Evolutionary conservation across 2,888 invertebrate genomes (phyloP).

Genomic region (Seira ritae): DNA sequence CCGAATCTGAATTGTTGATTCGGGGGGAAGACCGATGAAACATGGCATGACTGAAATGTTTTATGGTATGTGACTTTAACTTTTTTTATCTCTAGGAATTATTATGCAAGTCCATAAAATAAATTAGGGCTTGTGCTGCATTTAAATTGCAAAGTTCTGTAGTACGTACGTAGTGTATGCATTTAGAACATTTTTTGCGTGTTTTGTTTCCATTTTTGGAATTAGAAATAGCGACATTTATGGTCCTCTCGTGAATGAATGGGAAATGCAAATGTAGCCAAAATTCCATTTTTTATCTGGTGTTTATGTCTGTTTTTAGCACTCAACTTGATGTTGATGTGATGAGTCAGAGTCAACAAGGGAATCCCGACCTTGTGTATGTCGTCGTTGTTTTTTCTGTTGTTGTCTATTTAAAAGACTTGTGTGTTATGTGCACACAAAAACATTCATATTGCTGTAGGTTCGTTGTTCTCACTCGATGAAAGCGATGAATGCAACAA

Average conservation of each 20-base stretch:
- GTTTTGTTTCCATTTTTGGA: conserved; percentile 14
- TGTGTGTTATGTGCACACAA: conserved; percentile 8
- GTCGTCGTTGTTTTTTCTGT: conserved; percentile 21
- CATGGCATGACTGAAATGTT: background rate
- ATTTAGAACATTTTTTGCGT: too few species aligned
- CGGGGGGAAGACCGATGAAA: conserved; percentile 11
- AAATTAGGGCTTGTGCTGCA: background rate
- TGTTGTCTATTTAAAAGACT: too few species aligned
- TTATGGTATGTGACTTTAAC: background rate
- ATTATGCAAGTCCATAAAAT: background rate
- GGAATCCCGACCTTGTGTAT: conserved; percentile 39
- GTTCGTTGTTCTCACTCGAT: conserved; percentile 38
- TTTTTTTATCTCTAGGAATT: conserved; percentile 4
- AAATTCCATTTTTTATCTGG: conserved; percentile 15
- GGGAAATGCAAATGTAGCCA: conserved; percentile 11
- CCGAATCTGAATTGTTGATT: background rate
- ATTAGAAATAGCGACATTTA: conserved; percentile 4
- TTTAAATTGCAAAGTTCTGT: background rate
- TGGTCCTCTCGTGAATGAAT: conserved; percentile 4
- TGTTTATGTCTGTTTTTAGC: conserved; percentile 7
- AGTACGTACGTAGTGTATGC: background rate
- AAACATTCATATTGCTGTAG: conserved; percentile 38
- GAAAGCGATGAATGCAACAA: background rate
- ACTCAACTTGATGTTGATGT: conserved; percentile 30
- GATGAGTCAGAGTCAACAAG: conserved; percentile 57